phyloP scores from a whole-genome alignment of 2,113 vertebrate genomes.

The Dunckerocampus dactyliophorus region DNA sequence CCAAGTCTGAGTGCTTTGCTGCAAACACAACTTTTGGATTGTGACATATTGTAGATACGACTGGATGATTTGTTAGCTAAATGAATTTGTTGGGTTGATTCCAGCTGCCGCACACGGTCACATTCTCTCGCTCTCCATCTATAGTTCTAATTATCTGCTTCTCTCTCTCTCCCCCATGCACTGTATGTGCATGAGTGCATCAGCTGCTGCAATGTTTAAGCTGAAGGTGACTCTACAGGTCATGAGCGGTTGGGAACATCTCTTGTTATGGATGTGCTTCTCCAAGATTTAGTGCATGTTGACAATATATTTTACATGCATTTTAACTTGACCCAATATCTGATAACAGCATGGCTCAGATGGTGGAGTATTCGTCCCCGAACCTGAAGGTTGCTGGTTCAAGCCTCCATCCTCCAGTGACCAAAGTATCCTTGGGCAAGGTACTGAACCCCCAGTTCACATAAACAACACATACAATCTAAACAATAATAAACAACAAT shows the following conservation, averaged over 20 bases:
- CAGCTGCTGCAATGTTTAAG: constrained; percentile 21
- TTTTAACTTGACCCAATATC: no score
- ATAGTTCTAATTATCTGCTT: constrained; percentile 24
- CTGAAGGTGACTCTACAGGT: constrained; percentile 17
- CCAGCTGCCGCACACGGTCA: constrained; percentile 53
- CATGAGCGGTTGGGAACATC: neutral
- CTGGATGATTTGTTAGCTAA: constrained; percentile 59
- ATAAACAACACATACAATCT: no score
- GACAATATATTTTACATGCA: no score
- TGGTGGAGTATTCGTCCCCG: no score
- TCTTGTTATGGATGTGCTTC: neutral
- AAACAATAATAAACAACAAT: no score
- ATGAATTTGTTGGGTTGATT: constrained; percentile 52
- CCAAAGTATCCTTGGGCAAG: neutral
- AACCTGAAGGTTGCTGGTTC: neutral
- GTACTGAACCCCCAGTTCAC: neutral
- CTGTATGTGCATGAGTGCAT: constrained; percentile 24
- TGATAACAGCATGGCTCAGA: no score
- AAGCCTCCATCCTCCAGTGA: neutral
- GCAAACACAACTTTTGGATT: constrained; percentile 41
- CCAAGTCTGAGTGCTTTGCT: constrained; percentile 35
- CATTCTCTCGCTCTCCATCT: constrained; percentile 33
- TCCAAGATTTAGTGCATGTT: no score
- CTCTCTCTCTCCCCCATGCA: constrained; percentile 10
- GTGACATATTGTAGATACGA: constrained; percentile 36